Evolutionary conservation across 2,888 invertebrate genomes (phyloP).

Genomic region (Axea sp.): DNA sequence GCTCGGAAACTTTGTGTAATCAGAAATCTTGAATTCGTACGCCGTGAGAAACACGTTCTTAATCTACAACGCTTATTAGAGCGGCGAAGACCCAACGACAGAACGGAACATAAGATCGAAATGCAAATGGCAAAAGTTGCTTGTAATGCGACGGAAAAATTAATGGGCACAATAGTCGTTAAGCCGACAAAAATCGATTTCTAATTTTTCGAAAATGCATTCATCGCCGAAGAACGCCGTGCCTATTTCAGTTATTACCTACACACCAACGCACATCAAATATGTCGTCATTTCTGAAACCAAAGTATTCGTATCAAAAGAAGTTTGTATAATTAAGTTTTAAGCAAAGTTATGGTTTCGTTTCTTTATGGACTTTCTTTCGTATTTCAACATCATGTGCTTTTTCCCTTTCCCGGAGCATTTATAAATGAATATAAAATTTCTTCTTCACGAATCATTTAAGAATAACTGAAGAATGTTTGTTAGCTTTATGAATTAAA

Average conservation of each 20-base stretch:
- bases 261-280: slow-evolving; percentile 8
- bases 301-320: slow-evolving; percentile 14
- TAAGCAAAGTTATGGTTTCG: slow-evolving; percentile 39
- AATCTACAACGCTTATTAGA: slow-evolving; percentile 42
- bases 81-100: background rate
- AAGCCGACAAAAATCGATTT: too few species aligned
- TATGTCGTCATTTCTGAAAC: slow-evolving; percentile 14
- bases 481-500: background rate
- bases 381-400: slow-evolving; percentile 1
- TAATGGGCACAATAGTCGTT: background rate
- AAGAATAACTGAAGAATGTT: background rate
- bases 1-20: slow-evolving; percentile 52
- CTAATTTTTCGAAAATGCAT: too few species aligned
- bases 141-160: slow-evolving; percentile 3
- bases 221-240: too few species aligned
- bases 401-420: slow-evolving; percentile 3
- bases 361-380: slow-evolving; percentile 23
- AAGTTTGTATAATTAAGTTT: slow-evolving; percentile 37
- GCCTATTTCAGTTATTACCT: too few species aligned
- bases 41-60: slow-evolving; percentile 24
- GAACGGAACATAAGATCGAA: slow-evolving; percentile 19
- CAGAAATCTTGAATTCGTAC: slow-evolving; percentile 44
- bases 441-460: background rate
- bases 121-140: slow-evolving; percentile 35
- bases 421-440: slow-evolving; percentile 10